Evolutionary conservation across 1,140 invertebrate species (phyloP).

Genomic region (Musca domestica): DNA sequence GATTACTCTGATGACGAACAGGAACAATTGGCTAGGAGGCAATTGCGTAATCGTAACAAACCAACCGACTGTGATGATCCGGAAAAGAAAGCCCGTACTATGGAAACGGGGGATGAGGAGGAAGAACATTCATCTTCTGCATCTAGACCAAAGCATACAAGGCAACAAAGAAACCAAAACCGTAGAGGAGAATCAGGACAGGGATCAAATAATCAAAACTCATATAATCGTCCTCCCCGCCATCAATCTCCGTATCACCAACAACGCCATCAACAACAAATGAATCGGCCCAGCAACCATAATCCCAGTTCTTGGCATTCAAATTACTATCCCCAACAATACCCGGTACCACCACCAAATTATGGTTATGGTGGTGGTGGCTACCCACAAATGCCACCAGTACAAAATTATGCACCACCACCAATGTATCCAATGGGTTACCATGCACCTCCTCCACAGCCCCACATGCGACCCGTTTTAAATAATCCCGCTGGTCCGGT

Average conservation of each 20-base stretch:
- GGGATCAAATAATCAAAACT: background rate
- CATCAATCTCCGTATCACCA: background rate
- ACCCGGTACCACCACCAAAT: slow-evolving; percentile 26
- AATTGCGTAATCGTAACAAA: slow-evolving; percentile 47
- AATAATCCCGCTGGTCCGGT: background rate
- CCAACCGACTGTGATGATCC: slow-evolving; percentile 23
- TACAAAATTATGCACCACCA: background rate
- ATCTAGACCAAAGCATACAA: background rate
- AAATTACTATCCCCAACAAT: slow-evolving; percentile 40
- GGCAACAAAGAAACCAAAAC: background rate
- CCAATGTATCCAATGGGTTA: background rate
- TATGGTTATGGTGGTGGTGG: background rate
- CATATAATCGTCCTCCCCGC: background rate
- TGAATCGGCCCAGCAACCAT: slow-evolving; percentile 26
- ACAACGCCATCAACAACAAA: background rate
- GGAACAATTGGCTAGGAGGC: slow-evolving; percentile 61
- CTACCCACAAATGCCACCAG: background rate
- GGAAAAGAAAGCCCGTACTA: background rate
- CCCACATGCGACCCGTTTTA: background rate
- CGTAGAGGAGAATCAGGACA: background rate
- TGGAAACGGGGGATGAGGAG: slow-evolving; percentile 2
- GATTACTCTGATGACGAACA: slow-evolving; percentile 91
- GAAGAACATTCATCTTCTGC: background rate
- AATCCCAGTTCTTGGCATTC: slow-evolving; percentile 51
- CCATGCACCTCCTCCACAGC: background rate